Conservation (phyloP, 2,888 invertebrate species). For the Eutolmus rufibarbis region DNA sequence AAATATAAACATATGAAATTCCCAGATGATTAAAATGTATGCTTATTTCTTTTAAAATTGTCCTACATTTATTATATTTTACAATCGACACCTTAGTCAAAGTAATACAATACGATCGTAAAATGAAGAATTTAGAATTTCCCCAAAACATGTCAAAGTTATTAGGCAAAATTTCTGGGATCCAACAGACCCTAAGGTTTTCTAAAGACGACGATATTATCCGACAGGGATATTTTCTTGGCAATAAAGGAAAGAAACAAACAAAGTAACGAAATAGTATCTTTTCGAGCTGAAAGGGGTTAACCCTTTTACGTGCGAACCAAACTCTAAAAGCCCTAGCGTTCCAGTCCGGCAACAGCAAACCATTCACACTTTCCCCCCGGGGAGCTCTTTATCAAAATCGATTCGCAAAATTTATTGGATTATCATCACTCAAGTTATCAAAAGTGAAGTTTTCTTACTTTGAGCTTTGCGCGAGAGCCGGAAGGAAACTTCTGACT, state of each 20-base stretch:
- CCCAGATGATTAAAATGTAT: neutral
- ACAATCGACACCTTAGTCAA: neutral
- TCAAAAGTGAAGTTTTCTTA: constrained; percentile 24
- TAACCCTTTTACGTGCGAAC: neutral
- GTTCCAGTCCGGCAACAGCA: neutral
- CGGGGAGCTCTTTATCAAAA: constrained; percentile 8
- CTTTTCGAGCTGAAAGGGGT: neutral
- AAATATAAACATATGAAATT: neutral
- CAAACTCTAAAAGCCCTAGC: neutral
- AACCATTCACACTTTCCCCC: neutral
- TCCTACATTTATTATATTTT: neutral
- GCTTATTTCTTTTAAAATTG: neutral
- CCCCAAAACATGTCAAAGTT: neutral
- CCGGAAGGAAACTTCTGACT: neutral
- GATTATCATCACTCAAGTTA: constrained; percentile 32
- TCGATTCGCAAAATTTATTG: constrained; percentile 29
- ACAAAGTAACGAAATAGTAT: neutral
- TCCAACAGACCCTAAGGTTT: neutral
- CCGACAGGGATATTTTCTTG: neutral
- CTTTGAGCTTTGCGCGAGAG: neutral
- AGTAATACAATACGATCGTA: neutral
- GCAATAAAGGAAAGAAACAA: neutral
- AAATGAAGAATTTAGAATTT: neutral
- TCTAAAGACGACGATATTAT: neutral
- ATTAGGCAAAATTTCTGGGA: neutral